phyloP scores from a whole-genome alignment of 2,888 invertebrate genomes.

The Cheilosia pagana region DNA sequence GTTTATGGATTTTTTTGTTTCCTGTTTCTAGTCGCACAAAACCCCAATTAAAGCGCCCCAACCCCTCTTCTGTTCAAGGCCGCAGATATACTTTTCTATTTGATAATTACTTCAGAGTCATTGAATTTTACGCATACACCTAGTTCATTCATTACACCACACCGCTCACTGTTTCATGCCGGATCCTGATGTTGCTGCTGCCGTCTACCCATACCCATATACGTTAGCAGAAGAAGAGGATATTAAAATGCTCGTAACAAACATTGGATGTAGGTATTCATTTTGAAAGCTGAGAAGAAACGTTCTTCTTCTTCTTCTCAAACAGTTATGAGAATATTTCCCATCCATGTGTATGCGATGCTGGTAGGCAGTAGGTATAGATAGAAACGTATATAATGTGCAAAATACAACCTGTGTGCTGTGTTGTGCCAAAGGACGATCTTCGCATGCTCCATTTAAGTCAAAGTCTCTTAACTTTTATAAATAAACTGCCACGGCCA shows the following conservation, averaged over 20 bases:
- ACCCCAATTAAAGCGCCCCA: constrained; percentile 10
- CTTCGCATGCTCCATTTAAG: constrained; percentile 74
- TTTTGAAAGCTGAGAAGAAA: constrained; percentile 44
- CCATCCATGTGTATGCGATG: constrained; percentile 9
- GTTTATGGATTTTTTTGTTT: constrained; percentile 31
- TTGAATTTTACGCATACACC: constrained; percentile 63
- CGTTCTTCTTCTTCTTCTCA: constrained; percentile 39
- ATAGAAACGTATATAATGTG: background rate
- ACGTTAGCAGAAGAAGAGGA: constrained; percentile 31
- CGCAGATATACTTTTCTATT: constrained; percentile 32
- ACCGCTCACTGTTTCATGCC: background rate
- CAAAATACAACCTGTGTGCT: constrained; percentile 70
- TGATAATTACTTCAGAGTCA: constrained; percentile 67
- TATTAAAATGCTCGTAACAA: constrained; percentile 49
- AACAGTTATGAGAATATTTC: constrained; percentile 55
- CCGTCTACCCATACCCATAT: background rate
- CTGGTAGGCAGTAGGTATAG: background rate
- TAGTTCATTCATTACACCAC: constrained; percentile 41
- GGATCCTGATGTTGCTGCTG: background rate
- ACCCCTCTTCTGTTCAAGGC: constrained; percentile 25
- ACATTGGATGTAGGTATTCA: constrained; percentile 44
- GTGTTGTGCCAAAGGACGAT: constrained; percentile 70
- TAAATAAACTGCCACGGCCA: constrained; percentile 72
- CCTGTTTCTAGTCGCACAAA: constrained; percentile 1
- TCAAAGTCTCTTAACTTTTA: constrained; percentile 73